Conservation (phyloP, 2,113 vertebrate genomes). For the Tympanuchus pallidicinctus region DNA sequence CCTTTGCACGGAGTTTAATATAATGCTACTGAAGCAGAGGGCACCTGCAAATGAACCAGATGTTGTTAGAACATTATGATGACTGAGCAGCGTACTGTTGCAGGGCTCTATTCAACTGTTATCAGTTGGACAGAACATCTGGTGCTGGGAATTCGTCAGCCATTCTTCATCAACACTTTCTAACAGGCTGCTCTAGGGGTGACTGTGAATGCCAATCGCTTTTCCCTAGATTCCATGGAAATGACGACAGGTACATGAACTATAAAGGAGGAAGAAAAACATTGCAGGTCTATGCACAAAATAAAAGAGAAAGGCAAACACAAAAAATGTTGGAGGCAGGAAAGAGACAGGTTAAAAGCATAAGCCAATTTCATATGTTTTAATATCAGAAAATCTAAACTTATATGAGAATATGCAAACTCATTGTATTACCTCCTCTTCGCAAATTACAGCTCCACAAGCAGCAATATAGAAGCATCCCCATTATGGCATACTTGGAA, state of each 20-base stretch:
- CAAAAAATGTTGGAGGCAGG: not conserved
- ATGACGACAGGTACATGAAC: not conserved
- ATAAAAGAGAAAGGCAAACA: not conserved
- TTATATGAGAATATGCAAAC: not conserved
- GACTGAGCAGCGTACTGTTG: constrained; percentile 18
- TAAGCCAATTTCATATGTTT: not conserved
- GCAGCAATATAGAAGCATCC: not conserved
- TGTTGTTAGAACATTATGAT: constrained; percentile 22
- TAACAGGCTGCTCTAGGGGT: not conserved
- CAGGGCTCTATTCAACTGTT: not conserved
- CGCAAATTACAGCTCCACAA: not conserved
- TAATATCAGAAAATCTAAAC: not conserved
- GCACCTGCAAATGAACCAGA: constrained; percentile 31
- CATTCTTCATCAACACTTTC: constrained; percentile 46
- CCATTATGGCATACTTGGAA: not conserved
- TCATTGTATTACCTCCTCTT: not conserved
- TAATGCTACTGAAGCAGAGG: not conserved
- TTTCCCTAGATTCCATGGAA: constrained; percentile 6
- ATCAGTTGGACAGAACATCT: constrained; percentile 58
- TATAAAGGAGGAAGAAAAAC: not conserved
- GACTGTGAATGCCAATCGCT: not conserved
- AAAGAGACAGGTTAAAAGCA: not conserved
- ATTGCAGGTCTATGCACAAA: fast-evolving
- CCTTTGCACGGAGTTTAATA: not conserved
- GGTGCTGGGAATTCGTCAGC: constrained; percentile 45